Evolutionary conservation across 2,888 invertebrate genomes (phyloP).

Genomic region (Trichogramma dendrolimi): DNA sequence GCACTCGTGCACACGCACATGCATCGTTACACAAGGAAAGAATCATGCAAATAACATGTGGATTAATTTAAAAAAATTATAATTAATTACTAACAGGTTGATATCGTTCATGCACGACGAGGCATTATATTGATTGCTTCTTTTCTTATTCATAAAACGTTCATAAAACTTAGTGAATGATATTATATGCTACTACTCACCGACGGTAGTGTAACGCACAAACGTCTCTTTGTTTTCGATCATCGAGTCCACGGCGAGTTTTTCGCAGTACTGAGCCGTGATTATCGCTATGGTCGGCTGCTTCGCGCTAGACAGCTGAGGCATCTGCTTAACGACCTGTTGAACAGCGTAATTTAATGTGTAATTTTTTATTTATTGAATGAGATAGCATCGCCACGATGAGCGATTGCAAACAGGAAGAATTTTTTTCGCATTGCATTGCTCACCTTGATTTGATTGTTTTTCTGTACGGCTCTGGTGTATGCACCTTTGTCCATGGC

Average conservation of each 20-base stretch:
- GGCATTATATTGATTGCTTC: neutral
- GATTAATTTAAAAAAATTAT: neutral
- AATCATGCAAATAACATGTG: neutral
- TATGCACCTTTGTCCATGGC: conserved; percentile 79
- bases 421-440: conserved; percentile 8
- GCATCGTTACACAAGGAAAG: neutral
- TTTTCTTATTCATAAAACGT: neutral
- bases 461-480: conserved; percentile 81
- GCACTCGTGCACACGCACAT: too few relatives aligned
- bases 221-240: conserved; percentile 95
- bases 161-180: neutral
- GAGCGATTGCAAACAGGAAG: neutral
- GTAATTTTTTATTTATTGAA: neutral
- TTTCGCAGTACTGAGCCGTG: conserved; percentile 95
- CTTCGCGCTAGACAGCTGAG: conserved; percentile 79
- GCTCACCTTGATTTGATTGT: conserved; percentile 70
- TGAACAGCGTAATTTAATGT: conserved; percentile 25
- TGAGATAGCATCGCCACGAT: neutral
- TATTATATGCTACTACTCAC: conserved; percentile 59
- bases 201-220: conserved; percentile 92
- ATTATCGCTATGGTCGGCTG: conserved; percentile 98
- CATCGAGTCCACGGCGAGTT: conserved; percentile 96
- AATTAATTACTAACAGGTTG: neutral
- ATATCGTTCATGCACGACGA: neutral
- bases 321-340: conserved; percentile 91